Evolutionary conservation across 2,888 invertebrate species (phyloP).

Genomic region (Diloba caeruleocephala): DNA sequence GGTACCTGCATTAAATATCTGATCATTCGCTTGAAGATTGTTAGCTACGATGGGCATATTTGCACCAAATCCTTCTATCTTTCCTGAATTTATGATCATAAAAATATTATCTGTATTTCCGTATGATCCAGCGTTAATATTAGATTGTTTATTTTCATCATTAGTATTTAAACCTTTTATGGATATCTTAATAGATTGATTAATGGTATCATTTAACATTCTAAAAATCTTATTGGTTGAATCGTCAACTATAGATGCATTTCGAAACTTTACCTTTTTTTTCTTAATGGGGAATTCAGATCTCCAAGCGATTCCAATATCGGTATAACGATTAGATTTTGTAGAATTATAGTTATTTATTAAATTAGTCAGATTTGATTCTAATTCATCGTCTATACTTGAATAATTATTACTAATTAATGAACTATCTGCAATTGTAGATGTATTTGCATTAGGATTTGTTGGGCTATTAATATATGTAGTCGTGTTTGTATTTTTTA

Average conservation of each 20-base stretch:
- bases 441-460: neutral
- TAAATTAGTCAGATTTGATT: neutral
- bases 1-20: neutral
- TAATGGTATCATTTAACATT: neutral
- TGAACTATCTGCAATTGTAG: neutral
- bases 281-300: neutral
- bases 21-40: neutral
- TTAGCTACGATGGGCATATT: neutral
- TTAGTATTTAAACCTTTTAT: neutral
- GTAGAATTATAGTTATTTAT: neutral
- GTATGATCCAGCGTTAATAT: neutral
- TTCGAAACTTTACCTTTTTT: neutral
- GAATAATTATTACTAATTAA: neutral
- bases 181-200: neutral
- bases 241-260: too few relatives aligned
- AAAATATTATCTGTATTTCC: neutral
- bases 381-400: neutral
- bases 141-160: neutral
- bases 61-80: neutral
- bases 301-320: neutral
- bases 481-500: neutral
- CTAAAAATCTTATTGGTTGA: too few relatives aligned
- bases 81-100: slow-evolving; percentile 5
- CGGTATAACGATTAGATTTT: neutral
- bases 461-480: neutral